Percentiles rank a stretch among this genome's conserved stretches.
Evolutionary conservation across 2,797 vertebrate species (phyloP).

Genomic region (Cuculus canorus): DNA sequence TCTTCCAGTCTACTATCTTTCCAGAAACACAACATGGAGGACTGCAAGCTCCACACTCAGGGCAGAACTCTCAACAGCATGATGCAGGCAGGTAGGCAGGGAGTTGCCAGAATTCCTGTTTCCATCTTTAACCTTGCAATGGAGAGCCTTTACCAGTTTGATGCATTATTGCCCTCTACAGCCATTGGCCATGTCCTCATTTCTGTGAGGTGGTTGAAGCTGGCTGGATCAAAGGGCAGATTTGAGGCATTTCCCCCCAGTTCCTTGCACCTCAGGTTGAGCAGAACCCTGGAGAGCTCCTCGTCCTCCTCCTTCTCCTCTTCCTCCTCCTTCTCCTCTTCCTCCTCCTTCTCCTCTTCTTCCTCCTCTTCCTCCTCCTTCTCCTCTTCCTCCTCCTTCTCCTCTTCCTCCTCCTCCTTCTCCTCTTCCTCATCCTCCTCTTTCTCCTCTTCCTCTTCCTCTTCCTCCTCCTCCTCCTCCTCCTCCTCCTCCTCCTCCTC

Average conservation of each 20-base stretch:
- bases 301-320: not conserved
- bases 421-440: not conserved
- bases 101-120: not conserved
- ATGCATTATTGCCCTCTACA: not conserved
- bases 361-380: no score
- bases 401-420: no score
- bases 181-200: not conserved
- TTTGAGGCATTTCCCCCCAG: not conserved
- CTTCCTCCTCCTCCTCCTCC: no score
- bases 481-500: no score
- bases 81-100: not conserved
- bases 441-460: not conserved
- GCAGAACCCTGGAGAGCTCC: conserved; percentile 72
- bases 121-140: not conserved
- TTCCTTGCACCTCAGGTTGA: conserved; percentile 2
- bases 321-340: not conserved
- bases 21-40: not conserved
- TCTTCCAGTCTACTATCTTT: not conserved
- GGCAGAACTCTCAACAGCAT: not conserved
- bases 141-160: not conserved
- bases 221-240: not conserved
- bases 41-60: not conserved
- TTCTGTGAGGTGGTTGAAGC: not conserved
- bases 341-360: no score
- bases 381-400: no score